Evolutionary conservation across 37 sponge, comb jelly and placozoan species (phyloP).

Genomic region (Haliclona indistincta): DNA sequence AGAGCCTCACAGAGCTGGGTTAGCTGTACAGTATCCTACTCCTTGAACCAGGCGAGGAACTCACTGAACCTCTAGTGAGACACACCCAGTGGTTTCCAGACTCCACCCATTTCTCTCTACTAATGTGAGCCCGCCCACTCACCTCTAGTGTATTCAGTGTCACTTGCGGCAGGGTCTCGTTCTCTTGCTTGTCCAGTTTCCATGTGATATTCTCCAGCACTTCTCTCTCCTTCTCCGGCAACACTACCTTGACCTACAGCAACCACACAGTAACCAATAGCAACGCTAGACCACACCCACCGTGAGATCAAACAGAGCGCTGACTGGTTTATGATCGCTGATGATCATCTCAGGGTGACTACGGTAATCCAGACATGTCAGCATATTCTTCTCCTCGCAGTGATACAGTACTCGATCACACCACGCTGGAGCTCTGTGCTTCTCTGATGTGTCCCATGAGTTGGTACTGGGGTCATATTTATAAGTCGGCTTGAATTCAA

Average conservation of each 20-base stretch:
- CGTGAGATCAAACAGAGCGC: constrained; percentile 60
- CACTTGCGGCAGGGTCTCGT: constrained; percentile 83
- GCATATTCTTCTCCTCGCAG: constrained; percentile 15
- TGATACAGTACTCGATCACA: constrained; percentile 84
- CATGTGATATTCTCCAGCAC: constrained; percentile 68
- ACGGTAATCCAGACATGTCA: constrained; percentile 55
- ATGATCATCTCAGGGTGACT: constrained; percentile 53
- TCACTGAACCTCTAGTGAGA: too few species aligned
- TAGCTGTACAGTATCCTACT: too few species aligned
- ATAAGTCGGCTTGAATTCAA: constrained; percentile 85
- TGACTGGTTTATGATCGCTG: constrained; percentile 95
- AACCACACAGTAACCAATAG: too few species aligned
- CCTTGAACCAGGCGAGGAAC: too few species aligned
- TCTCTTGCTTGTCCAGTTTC: constrained; percentile 81
- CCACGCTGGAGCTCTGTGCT: constrained; percentile 90
- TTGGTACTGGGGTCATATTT: constrained; percentile 86
- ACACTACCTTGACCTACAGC: constrained; percentile 57
- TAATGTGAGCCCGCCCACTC: too few species aligned
- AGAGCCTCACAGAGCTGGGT: too few species aligned
- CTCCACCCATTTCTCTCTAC: too few species aligned
- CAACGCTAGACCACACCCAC: constrained; percentile 50
- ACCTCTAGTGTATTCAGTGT: constrained; percentile 64
- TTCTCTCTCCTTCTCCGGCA: constrained; percentile 41
- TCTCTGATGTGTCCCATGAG: constrained; percentile 87
- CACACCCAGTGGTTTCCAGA: too few species aligned